A percentile compares a stretch with the other conserved stretches of the same genome.
phyloP scores from a whole-genome alignment of 53 echinoderm and acorn worm species.

The Zoroaster sp. region DNA sequence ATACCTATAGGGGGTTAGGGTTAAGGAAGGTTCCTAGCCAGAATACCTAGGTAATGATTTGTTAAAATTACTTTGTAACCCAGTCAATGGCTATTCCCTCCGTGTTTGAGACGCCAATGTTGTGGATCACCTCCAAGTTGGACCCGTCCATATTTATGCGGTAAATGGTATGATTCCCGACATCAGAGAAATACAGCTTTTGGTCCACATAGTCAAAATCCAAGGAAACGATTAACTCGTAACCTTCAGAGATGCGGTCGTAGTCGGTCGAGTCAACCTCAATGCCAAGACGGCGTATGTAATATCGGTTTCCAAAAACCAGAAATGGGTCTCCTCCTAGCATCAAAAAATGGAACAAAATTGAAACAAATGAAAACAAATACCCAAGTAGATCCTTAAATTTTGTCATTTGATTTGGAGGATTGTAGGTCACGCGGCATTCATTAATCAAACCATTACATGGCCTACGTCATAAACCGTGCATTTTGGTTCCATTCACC shows the following conservation, averaged over 20 bases:
- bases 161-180: conserved; percentile 45
- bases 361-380: neutral
- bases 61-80: conserved; percentile 91
- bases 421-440: no score
- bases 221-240: conserved; percentile 72
- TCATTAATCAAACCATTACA: no score
- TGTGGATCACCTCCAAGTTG: conserved; percentile 35
- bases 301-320: conserved; percentile 82
- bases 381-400: no score
- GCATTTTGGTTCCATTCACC: no score
- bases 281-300: conserved; percentile 65
- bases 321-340: conserved; percentile 72
- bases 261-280: neutral
- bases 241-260: conserved; percentile 65
- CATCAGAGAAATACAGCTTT: conserved; percentile 76
- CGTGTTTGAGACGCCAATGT: conserved; percentile 35
- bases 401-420: no score
- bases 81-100: conserved; percentile 97
- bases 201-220: conserved; percentile 72
- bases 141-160: conserved; percentile 72
- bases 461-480: no score
- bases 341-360: neutral
- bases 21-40: no score
- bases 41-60: no score
- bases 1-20: no score